Base-by-base conservation (phyloP, 2,113 vertebrate genomes). In the Stomatorhinus ivindoensis region DNA sequence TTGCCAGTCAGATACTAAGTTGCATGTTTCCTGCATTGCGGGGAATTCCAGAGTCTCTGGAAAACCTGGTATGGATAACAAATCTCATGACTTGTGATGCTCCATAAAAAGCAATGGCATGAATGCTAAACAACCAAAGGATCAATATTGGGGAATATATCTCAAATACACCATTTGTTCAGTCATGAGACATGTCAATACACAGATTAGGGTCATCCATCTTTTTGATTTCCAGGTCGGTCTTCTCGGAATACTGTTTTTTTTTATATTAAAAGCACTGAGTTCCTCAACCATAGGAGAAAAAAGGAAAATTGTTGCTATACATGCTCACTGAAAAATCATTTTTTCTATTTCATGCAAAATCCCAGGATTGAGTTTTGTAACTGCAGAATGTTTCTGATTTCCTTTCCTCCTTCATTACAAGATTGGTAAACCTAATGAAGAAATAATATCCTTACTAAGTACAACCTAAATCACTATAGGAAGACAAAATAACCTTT, bases 81-180 rank as follows among this genome's bases (percentile, higher is more conserved):
- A 96, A 96, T 95, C 94, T 94, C 93, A 91, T 95, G 95, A 96
- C 97, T 96, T 92, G 93, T 96, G 96, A 96, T 95, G 96, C 97
- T 96, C 96, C 95, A 97, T 95, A 88, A 89, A 93, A 95, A 96
- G 96, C 92, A 92, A 94, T 95, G 95, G 95, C 95, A 96, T 96
- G 97, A 98, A 98, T 99, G 97, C 97, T 98, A 97, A 99, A 94
- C 96, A 97, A 97, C 93, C 93, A 89, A 80, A 89, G 92, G 95
- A 98, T 98, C 97, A 94, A 99, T 98, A 97, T 95, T 96, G 96
- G 97, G 97, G 97, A 98, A 98, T 97, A 97, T 97, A 97, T 96
- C 97, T 97, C 97, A 98, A 99, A 97, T 97, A 97, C 95, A 95
- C 96, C 97, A 98, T 98, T 98, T 98, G 97, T 98, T 97, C 97